A percentile compares a stretch with the other conserved stretches of the same genome.
Evolutionary conservation across 2,113 vertebrate species (phyloP).

Genomic region (Numenius arquata): DNA sequence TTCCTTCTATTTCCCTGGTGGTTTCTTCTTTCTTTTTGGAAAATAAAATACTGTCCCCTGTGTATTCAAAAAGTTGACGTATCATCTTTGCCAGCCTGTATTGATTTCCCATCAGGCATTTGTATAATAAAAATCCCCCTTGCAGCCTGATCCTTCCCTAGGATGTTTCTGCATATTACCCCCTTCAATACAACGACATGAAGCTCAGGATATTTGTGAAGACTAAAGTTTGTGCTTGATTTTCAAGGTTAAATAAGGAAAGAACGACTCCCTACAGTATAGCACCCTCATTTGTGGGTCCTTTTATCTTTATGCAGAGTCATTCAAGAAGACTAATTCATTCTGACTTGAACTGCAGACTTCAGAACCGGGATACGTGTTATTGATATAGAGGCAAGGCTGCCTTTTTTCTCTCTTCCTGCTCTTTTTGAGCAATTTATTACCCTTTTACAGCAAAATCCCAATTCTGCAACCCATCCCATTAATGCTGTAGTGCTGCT

Average conservation of each 20-base stretch:
- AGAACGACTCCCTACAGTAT: not conserved
- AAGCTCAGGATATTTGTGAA: not conserved
- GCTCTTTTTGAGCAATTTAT: constrained; percentile 5
- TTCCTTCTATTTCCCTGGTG: not conserved
- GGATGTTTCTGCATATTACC: not conserved
- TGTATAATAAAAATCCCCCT: not conserved
- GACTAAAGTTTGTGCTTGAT: not conserved
- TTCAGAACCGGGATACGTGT: not conserved
- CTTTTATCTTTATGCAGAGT: not conserved
- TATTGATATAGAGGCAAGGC: not conserved
- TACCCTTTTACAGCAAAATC: not conserved
- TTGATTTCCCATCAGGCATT: not conserved
- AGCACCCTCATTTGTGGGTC: not conserved
- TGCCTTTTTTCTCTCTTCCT: not conserved
- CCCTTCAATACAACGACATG: not conserved
- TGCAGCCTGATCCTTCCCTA: not conserved
- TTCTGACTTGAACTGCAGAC: not conserved
- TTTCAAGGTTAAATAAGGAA: constrained; percentile 19
- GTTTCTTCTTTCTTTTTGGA: not conserved
- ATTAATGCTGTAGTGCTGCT: not conserved
- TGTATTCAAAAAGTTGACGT: not conserved
- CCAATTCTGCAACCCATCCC: not conserved
- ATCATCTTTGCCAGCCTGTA: not conserved
- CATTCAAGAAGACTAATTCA: constrained; percentile 1
- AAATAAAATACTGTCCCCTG: not conserved